A percentile compares a stretch with the other conserved stretches of the same genome.
phyloP scores from a whole-genome alignment of 2,888 invertebrate species.

The Conus canariensis region DNA sequence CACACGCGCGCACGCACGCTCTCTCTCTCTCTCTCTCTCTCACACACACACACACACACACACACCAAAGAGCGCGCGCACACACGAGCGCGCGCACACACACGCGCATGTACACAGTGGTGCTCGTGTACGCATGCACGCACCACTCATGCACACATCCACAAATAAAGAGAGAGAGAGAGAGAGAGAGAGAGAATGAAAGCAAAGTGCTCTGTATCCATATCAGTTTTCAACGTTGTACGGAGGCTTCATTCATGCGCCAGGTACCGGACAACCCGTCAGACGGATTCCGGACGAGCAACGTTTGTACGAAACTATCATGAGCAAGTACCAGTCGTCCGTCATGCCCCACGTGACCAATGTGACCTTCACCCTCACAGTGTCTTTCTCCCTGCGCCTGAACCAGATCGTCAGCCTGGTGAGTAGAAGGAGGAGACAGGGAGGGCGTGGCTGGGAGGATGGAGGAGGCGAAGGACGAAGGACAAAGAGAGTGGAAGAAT shows the following conservation, averaged over 20 bases:
- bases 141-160: background rate
- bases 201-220: background rate
- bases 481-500: background rate
- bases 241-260: background rate
- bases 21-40: background rate
- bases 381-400: slow-evolving; percentile 81
- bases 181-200: too few relatives aligned
- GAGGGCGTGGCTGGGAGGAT: background rate
- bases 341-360: slow-evolving; percentile 81
- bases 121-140: background rate
- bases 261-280: background rate
- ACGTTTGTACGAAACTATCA: slow-evolving; percentile 78
- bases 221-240: background rate
- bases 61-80: background rate
- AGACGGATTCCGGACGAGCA: slow-evolving; percentile 75
- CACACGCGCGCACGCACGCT: background rate
- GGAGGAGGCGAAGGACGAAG: background rate
- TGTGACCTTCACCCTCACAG: slow-evolving; percentile 79
- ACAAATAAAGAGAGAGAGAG: too few relatives aligned
- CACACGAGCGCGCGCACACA: background rate
- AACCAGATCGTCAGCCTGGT: slow-evolving; percentile 83
- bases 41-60: slow-evolving; percentile 24
- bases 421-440: slow-evolving; percentile 49
- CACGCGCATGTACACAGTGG: too few relatives aligned
- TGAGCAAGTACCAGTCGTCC: slow-evolving; percentile 81